Evolutionary conservation across 2,888 invertebrate genomes (phyloP).

Genomic region (Hirtodrosophila confusa): DNA sequence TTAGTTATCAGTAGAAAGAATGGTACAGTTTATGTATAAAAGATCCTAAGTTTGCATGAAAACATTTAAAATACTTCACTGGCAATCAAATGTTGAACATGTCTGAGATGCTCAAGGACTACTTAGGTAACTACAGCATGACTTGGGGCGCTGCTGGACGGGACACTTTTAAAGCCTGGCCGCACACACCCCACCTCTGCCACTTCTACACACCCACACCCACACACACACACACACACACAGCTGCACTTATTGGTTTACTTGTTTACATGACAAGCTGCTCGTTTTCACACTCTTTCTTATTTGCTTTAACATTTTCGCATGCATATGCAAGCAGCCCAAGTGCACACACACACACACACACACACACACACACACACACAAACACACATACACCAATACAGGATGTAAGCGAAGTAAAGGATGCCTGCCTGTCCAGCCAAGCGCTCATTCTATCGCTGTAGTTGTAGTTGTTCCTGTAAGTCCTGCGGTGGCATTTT

Average conservation of each 20-base stretch:
- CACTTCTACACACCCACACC: conserved; percentile 8
- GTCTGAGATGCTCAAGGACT: conserved; percentile 26
- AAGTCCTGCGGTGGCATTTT: conserved; percentile 72
- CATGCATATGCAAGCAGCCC: conserved; percentile 78
- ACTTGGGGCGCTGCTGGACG: conserved; percentile 9
- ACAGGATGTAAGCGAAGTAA: conserved; percentile 13
- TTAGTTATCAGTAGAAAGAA: too few relatives aligned
- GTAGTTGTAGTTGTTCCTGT: conserved; percentile 48
- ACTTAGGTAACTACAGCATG: conserved; percentile 11
- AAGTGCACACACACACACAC: conserved; percentile 44
- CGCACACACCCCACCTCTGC: conserved; percentile 14
- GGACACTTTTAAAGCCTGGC: conserved; percentile 54
- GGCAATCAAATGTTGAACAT: conserved; percentile 35
- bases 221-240: conserved; percentile 28
- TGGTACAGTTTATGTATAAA: neutral
- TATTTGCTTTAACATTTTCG: conserved; percentile 79
- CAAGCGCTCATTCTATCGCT: conserved; percentile 46
- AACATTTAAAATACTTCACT: neutral
- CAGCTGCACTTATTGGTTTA: conserved; percentile 76
- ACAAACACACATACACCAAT: conserved; percentile 1
- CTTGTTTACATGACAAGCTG: conserved; percentile 80
- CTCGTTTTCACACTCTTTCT: conserved; percentile 80
- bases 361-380: conserved; percentile 7
- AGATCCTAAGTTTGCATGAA: conserved; percentile 13
- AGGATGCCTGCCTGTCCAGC: conserved; percentile 33